Base-by-base conservation (phyloP, 2,888 invertebrate genomes). In the Trachelus iudaicus region DNA sequence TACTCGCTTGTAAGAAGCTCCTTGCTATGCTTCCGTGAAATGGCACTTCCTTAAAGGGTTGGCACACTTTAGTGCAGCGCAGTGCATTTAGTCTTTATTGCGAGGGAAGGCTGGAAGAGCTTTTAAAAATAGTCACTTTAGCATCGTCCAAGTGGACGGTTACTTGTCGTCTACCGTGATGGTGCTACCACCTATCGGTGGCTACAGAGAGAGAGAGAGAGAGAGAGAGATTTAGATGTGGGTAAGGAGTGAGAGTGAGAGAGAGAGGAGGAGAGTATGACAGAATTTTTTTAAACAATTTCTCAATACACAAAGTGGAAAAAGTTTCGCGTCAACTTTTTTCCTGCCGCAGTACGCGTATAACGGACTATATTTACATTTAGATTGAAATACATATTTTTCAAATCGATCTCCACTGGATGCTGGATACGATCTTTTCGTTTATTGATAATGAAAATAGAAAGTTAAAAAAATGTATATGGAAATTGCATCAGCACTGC, bases 381-480 rank as follows among this genome's bases (percentile, higher is more conserved):
- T 89, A 88, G 85, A 88, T 88, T 82, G 85, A 86, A 86, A 88
- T 84, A 78, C 82, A 83, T 85, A 83, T 85, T 85, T 85, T 75
- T 73, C 4, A 33, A 73, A 12, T 71, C 76, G 33, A 76, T 75
- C 73, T 34, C 33, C 69, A 34, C 30, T 11, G 12, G n/a, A 56
- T 9, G 23, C 40, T 56, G 23, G 56, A 56, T 15, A 56, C 23
- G 2, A 56, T 56, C 23, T 56, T 23, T 23, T 56, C 23, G 56
- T 56, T 56, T 56, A 23, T 15, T 2, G 56, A 56, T 56, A 56
- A 56, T 56, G 56, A 56, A 56, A 56, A 56, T 9, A 23, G 9
- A 56, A 23, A 56, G 23, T 56, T 23, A 56, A 56, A 56, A 23
- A 56, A 56, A 56, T 23, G 3, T 33, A 56, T 56, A 23, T 23